Evolutionary conservation across 2,113 vertebrate species (phyloP), one percentile per base, ranked within the genome.

Genomic region (Xiphophorus maculatus): DNA sequence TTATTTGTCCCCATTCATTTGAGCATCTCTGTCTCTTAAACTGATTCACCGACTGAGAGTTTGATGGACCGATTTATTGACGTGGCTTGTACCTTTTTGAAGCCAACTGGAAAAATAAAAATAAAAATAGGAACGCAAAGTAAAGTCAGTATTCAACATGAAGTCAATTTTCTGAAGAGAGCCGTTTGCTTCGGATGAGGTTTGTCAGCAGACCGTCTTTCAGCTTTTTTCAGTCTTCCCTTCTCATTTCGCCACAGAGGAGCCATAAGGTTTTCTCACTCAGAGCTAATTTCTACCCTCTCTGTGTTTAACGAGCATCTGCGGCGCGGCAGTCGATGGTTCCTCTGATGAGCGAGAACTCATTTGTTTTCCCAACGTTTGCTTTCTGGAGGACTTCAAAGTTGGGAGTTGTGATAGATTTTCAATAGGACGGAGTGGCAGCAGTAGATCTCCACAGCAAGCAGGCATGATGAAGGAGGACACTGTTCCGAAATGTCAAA

Each of bases 261-360:
- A 48, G 76, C 85, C 82, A 81, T 76, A 30, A 87, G 78, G 82
- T 83, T 84, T 76, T 74, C 73, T 85, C 84, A 64, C 77, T 81
- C 69, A 9, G 51, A 78, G 73, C 72, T 81, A 74, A 51, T 80
- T 86, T 81, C 82, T 78, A 82, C 80, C 37, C 73, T 74, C 70
- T 72, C 67, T 81, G 79, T 84, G 77, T 83, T 84, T 89, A 91
- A 90, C 82, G 87, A 90, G 83, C 74, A 78, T 84, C 83, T 80
- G 81, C 75, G 65, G 84, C 75, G 3, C 37, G 73, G 83, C 64
- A 81, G 83, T 86, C 67, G 29, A 84, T 85, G 88, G 44, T 54
- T 74, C 9, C 70, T 67, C 88, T 85, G 85, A 88, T 87, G 82
- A 92, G 86, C 54, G 63, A 77, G 83, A 83, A 76, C 84, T 82